Evolutionary conservation across 2,888 invertebrate species (phyloP).

Genomic region (Ephialtes manifestator): DNA sequence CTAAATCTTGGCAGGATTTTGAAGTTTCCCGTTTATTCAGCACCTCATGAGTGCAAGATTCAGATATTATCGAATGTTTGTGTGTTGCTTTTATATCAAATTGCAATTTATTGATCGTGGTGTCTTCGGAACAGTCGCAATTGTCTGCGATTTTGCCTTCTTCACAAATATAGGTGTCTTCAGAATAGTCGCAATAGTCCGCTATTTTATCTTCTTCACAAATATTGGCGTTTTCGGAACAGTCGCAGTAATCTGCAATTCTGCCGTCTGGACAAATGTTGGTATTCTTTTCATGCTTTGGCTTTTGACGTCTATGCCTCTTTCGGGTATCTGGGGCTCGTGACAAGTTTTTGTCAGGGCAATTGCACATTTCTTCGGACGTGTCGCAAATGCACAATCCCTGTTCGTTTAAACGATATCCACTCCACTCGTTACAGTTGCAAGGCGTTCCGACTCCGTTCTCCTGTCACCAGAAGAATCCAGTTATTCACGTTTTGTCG

Average conservation of each 20-base stretch:
- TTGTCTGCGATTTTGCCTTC: background rate
- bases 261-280: too few species aligned
- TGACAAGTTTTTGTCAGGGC: conserved; percentile 13
- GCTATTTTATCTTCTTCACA: background rate
- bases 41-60: background rate
- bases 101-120: too few species aligned
- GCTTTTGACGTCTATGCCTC: background rate
- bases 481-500: conserved; percentile 18
- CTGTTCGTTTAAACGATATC: conserved; percentile 51
- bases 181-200: background rate
- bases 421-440: conserved; percentile 63
- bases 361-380: conserved; percentile 66
- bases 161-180: background rate
- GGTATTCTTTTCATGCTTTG: background rate
- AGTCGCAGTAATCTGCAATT: background rate
- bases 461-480: conserved; percentile 14
- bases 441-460: conserved; percentile 40
- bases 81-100: background rate
- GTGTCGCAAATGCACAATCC: conserved; percentile 67
- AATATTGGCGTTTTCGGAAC: background rate
- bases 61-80: background rate
- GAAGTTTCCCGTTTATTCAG: background rate
- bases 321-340: conserved; percentile 1
- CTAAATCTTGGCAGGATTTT: background rate
- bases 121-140: conserved; percentile 4